Conservation (phyloP, 1,140 invertebrate species). For the Chrysomallon squamiferum region DNA sequence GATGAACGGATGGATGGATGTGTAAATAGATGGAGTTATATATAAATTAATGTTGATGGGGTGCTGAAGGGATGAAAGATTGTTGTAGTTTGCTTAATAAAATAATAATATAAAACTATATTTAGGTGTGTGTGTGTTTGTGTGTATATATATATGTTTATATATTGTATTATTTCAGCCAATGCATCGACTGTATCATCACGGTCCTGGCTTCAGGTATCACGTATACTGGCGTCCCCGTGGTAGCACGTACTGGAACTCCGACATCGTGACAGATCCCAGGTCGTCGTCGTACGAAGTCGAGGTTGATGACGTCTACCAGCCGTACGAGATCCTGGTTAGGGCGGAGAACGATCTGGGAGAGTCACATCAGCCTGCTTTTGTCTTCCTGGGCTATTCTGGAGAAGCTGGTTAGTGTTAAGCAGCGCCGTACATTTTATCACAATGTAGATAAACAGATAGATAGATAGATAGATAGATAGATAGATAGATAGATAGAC, state of each 20-base stretch:
- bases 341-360: constrained; percentile 89
- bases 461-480: no score
- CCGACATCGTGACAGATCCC: constrained; percentile 66
- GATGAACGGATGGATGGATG: no score
- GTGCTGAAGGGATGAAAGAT: no score
- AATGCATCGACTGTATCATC: constrained; percentile 96
- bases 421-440: background rate
- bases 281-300: constrained; percentile 36
- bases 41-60: no score
- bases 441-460: no score
- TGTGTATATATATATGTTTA: no score
- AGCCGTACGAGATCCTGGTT: constrained; percentile 88
- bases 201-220: constrained; percentile 93
- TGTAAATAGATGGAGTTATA: no score
- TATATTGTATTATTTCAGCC: constrained; percentile 73
- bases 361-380: constrained; percentile 78
- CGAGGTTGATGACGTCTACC: constrained; percentile 81
- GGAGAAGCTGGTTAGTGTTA: constrained; percentile 78
- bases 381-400: constrained; percentile 86
- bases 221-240: constrained; percentile 75
- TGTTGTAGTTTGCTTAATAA: no score
- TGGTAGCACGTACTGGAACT: constrained; percentile 50
- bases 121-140: no score
- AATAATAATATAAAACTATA: no score
- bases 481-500: no score